These are phyloP conservation scores for Margaritifera margaritifera DNA, from an alignment of 2,888 invertebrate genomes.

Conservation along the genomic window DNA sequence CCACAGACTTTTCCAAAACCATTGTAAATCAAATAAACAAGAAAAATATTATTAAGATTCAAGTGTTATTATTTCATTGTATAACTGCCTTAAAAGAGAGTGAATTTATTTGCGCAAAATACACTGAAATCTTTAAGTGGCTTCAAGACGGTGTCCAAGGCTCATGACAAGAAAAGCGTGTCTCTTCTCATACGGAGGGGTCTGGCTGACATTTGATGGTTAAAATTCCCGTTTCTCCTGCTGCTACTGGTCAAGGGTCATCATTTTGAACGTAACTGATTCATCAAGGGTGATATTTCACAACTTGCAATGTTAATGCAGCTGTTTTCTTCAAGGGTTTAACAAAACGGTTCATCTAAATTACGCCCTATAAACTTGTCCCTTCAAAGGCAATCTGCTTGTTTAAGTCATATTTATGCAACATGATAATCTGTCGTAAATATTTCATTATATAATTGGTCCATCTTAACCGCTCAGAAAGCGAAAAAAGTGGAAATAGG, in stretches of 20 bases:
- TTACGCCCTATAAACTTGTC: constrained; percentile 16
- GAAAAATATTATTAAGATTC: constrained; percentile 33
- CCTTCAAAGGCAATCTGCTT: constrained; percentile 14
- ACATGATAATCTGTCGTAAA: constrained; percentile 22
- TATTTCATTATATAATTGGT: constrained; percentile 22
- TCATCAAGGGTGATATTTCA: no score
- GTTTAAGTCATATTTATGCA: constrained; percentile 26
- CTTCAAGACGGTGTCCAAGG: constrained; percentile 21
- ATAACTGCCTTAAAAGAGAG: constrained; percentile 43
- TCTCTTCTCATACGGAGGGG: background rate
- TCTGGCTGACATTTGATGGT: constrained; percentile 28
- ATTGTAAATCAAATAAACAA: constrained; percentile 24
- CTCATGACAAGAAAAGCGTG: constrained; percentile 1
- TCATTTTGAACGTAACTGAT: constrained; percentile 24
- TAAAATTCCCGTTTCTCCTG: constrained; percentile 24
- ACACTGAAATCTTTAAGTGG: constrained; percentile 41
- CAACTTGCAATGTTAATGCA: constrained; percentile 13
- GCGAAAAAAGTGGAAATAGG: constrained; percentile 1
- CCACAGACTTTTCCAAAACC: no score
- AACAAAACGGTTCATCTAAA: constrained; percentile 6
- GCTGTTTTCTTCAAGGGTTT: constrained; percentile 28
- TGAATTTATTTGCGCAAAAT: constrained; percentile 41
- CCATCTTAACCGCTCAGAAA: background rate
- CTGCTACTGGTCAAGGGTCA: constrained; percentile 28
- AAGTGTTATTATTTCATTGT: constrained; percentile 45